Evolutionary conservation across 1,140 invertebrate genomes (phyloP).

Genomic region (Euglossa dilemma): DNA sequence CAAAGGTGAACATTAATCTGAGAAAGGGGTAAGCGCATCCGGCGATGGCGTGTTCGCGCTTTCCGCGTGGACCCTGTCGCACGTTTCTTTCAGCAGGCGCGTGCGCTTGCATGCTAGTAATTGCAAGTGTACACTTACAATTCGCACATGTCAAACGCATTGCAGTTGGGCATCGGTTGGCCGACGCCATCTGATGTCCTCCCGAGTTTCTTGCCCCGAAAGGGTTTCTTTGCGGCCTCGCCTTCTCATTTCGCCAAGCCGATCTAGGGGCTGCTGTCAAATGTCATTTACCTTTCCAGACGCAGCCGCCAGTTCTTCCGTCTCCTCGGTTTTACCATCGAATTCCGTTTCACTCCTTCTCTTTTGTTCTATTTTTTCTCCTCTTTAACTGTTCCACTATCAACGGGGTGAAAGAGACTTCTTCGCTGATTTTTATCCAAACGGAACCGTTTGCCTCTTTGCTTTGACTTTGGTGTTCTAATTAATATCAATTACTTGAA

Average conservation of each 20-base stretch:
- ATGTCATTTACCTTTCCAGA: neutral
- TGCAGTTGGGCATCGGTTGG: slow-evolving; percentile 38
- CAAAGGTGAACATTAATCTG: slow-evolving; percentile 64
- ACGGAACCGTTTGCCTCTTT: too few species aligned
- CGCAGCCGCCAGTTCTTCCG: too few species aligned
- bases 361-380: neutral
- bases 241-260: neutral
- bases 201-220: neutral
- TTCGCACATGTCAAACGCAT: slow-evolving; percentile 51
- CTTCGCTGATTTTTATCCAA: too few species aligned
- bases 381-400: neutral
- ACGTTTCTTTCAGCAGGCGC: slow-evolving; percentile 26
- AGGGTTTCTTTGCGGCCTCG: slow-evolving; percentile 4
- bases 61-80: slow-evolving; percentile 48
- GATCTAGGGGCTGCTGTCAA: neutral
- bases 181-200: slow-evolving; percentile 31
- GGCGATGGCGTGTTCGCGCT: slow-evolving; percentile 63
- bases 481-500: too few species aligned
- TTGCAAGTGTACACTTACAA: slow-evolving; percentile 48
- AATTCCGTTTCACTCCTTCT: neutral
- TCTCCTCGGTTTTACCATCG: neutral
- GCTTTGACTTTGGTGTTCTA: too few species aligned
- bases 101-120: slow-evolving; percentile 46
- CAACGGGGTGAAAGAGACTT: too few species aligned
- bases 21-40: slow-evolving; percentile 62